Conservation (phyloP, 2,113 vertebrate species). For the Nicator chloris region DNA sequence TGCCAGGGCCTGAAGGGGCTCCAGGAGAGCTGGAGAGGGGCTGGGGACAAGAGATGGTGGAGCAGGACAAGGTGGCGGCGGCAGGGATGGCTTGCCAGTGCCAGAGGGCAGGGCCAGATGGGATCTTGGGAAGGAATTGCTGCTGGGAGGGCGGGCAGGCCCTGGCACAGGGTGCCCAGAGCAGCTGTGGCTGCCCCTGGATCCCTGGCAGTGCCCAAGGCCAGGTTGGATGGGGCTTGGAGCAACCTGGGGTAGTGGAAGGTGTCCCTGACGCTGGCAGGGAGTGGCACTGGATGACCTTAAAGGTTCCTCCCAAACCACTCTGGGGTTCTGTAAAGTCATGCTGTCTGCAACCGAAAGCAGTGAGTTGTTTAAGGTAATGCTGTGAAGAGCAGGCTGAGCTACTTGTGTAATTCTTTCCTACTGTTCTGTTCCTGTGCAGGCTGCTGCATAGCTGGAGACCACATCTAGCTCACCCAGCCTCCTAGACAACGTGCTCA, state of each 20-base stretch:
- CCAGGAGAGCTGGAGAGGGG: background rate
- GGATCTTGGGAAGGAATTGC: background rate
- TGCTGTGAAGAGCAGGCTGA: background rate
- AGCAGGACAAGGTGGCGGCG: background rate
- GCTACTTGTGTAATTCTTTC: background rate
- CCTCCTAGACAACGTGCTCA: slow-evolving; percentile 59
- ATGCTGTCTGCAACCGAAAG: background rate
- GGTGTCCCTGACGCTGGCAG: background rate
- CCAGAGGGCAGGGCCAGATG: background rate
- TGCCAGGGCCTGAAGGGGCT: background rate
- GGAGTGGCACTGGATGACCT: fast-evolving
- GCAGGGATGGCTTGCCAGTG: background rate
- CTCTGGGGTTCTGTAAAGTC: background rate
- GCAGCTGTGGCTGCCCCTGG: background rate
- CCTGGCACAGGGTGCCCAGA: background rate
- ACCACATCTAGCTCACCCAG: background rate
- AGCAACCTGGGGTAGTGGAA: fast-evolving
- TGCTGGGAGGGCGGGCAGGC: background rate
- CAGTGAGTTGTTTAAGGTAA: background rate
- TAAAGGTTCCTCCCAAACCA: background rate
- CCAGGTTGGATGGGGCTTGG: fast-evolving
- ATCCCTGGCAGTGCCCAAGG: fast-evolving
- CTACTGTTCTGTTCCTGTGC: slow-evolving; percentile 44
- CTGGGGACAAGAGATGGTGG: background rate
- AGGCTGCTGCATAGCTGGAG: slow-evolving; percentile 63